Evolutionary conservation across 2,888 invertebrate genomes (phyloP), one percentile per base, ranked within the genome.

Genomic region (Eumerus sabulonum): DNA sequence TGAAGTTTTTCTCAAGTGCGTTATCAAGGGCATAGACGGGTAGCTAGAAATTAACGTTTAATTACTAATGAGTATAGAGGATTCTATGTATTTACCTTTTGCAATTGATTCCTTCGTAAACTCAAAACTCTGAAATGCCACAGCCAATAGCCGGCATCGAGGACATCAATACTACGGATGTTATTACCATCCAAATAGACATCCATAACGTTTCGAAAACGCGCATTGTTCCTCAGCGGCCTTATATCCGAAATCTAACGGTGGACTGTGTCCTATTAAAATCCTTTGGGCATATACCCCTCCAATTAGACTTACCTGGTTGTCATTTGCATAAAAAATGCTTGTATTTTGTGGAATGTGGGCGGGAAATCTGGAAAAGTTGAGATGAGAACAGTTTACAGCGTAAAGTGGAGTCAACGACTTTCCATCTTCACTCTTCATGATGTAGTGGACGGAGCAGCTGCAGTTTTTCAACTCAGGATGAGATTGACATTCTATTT

Each of bases 1-100:
- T 92, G 45, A 90, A 90, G 86, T 95, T 96, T 56, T 92, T 92
- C 83, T 93, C 91, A 19, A 96, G 90, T 0, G 94, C 94, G 85
- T 95, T 94, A 84, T 95, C 95, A 79, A 96, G 89, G 0, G 94
- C 95, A 86, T 95, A 95, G 0, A 94, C 93, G 9, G 95, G 96
- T 50, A 95, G 89, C 95, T 95, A 9, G 87, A 18, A 89, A 88
- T 59, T 47, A 50, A 73, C 36, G 7, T 36, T 36, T 4, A 17
- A 16, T 5, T n/a, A 45, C 1, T 4, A 45, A 45, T 13, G 4
- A 14, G 14, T 16, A 45, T 16, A 9, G 7, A 40, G 16, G 7
- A 40, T 14, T 16, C 5, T 4, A 14, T 45, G 9, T 42, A 5
- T 85, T 84, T 87, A 95, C 95, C 90, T 94, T 93, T 59, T 92